Percentiles rank a stretch among this genome's conserved stretches.
Evolutionary conservation across 37 sponge, comb jelly and placozoan genomes (phyloP).

Genomic region (Trichoplax adhaerens): DNA sequence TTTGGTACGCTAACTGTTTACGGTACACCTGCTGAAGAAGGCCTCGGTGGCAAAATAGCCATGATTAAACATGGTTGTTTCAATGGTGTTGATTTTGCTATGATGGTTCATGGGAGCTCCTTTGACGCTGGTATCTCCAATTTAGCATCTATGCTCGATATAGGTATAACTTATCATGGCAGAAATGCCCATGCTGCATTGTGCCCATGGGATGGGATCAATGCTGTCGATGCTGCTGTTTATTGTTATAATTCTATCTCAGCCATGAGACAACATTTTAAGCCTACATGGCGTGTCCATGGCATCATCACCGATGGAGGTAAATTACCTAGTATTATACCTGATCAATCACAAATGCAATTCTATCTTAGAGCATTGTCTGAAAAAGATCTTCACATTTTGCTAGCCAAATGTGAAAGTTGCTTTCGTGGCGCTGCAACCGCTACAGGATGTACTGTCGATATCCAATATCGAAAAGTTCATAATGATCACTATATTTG

Average conservation of each 20-base stretch:
- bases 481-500: slow-evolving; percentile 2
- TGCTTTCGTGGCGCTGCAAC: slow-evolving; percentile 52
- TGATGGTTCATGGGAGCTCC: slow-evolving; percentile 72
- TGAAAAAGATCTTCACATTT: slow-evolving; percentile 21
- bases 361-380: slow-evolving; percentile 42
- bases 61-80: slow-evolving; percentile 56
- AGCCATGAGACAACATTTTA: slow-evolving; percentile 68
- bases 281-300: slow-evolving; percentile 76
- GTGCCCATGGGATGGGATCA: slow-evolving; percentile 65
- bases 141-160: slow-evolving; percentile 11
- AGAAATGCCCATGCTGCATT: slow-evolving; percentile 28
- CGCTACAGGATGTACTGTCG: slow-evolving; percentile 52
- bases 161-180: slow-evolving; percentile 22
- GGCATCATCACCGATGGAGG: slow-evolving; percentile 72
- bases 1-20: slow-evolving; percentile 49
- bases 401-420: slow-evolving; percentile 18
- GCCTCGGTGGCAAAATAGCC: slow-evolving; percentile 53
- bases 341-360: slow-evolving; percentile 24
- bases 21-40: slow-evolving; percentile 90
- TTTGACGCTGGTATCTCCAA: slow-evolving; percentile 6
- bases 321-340: slow-evolving; percentile 57
- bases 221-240: slow-evolving; percentile 88
- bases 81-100: slow-evolving; percentile 61
- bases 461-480: slow-evolving; percentile 8
- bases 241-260: slow-evolving; percentile 69